These are phyloP conservation scores for Trachymyrmex cornetzi DNA, from an alignment of 1,140 invertebrate genomes.

Conservation along the genomic window DNA sequence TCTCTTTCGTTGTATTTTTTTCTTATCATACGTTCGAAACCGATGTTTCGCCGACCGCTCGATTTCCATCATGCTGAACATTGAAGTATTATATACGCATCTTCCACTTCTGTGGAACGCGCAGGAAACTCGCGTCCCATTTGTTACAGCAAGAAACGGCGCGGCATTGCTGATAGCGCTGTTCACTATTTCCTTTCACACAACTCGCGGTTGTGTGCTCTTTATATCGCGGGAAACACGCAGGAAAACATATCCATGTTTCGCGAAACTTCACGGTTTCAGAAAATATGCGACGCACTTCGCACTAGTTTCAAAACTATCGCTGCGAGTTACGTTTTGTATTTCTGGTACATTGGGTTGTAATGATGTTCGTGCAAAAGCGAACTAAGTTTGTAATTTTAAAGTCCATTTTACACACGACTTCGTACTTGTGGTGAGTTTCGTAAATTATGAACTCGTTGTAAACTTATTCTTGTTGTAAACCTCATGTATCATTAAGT, in stretches of 20 bases:
- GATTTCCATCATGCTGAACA: conserved; percentile 56
- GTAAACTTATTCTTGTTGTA: conserved; percentile 6
- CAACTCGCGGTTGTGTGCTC: conserved; percentile 2
- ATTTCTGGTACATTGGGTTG: not conserved
- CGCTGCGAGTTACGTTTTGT: conserved; percentile 6
- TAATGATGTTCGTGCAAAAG: not conserved
- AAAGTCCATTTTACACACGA: not conserved
- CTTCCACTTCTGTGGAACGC: conserved; percentile 4
- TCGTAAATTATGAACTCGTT: conserved; percentile 27
- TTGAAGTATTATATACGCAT: conserved; percentile 48
- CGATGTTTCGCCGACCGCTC: conserved; percentile 41
- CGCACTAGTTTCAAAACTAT: conserved; percentile 7
- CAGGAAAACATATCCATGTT: conserved; percentile 23
- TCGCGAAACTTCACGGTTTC: conserved; percentile 3
- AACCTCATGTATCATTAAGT: not conserved
- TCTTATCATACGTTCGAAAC: conserved; percentile 35
- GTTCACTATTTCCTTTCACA: conserved; percentile 23
- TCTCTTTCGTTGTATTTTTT: not conserved
- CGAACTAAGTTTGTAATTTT: conserved; percentile 9
- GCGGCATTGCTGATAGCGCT: not conserved
- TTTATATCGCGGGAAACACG: not conserved
- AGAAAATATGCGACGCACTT: not conserved
- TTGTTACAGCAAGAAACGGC: conserved; percentile 53
- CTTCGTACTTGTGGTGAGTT: not conserved
- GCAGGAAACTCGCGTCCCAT: conserved; percentile 42